Conservation (phyloP, 2,888 invertebrate species). For the Dendrolimus houi region DNA sequence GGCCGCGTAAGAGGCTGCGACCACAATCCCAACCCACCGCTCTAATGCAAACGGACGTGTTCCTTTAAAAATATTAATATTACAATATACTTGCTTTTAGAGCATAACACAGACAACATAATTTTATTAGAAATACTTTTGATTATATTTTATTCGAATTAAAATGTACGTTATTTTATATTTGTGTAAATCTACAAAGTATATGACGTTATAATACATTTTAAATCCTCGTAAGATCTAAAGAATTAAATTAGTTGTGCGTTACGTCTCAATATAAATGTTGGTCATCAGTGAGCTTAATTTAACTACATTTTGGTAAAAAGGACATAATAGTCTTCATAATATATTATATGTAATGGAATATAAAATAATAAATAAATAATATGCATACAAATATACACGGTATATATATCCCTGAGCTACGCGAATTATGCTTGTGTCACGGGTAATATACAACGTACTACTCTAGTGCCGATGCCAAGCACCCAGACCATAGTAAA, state of each 20-base stretch:
- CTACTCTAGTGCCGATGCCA: no score
- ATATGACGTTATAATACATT: no score
- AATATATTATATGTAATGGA: neutral
- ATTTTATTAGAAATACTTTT: neutral
- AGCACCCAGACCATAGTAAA: no score
- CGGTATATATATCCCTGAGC: no score
- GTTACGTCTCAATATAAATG: slow-evolving; percentile 2
- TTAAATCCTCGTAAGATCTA: no score
- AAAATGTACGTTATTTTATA: no score
- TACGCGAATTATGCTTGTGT: no score
- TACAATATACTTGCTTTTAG: slow-evolving; percentile 19
- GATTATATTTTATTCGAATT: neutral
- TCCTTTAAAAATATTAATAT: slow-evolving; percentile 33
- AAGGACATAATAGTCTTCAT: neutral
- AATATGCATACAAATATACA: no score
- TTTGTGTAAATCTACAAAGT: no score
- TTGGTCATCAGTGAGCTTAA: neutral
- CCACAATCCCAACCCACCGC: slow-evolving; percentile 23
- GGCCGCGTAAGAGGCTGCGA: slow-evolving; percentile 40
- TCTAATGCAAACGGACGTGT: slow-evolving; percentile 38
- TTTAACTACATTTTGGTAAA: neutral
- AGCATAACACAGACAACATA: neutral
- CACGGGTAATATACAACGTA: no score
- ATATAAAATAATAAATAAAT: no score
- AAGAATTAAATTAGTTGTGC: slow-evolving; percentile 16